phyloP scores from a whole-genome alignment of 30 jellyfish, hydroid and myxozoan genomes.

The Mastigias papua region DNA sequence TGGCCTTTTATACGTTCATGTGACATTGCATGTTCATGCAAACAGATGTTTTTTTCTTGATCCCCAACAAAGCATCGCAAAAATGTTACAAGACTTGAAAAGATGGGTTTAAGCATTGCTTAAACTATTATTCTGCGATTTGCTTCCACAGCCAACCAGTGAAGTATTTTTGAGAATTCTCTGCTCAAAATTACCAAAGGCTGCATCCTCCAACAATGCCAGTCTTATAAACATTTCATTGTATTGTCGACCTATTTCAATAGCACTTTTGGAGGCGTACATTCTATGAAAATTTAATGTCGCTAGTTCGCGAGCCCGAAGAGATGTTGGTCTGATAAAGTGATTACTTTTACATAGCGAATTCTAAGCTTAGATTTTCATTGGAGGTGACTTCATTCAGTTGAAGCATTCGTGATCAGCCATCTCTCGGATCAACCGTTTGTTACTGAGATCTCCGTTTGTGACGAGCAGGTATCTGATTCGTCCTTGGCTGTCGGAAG shows the following conservation, averaged over 20 bases:
- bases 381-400: not conserved
- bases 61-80: not conserved
- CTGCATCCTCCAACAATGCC: not conserved
- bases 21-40: no score
- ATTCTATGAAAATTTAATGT: conserved; percentile 7
- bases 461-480: not conserved
- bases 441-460: not conserved
- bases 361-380: not conserved
- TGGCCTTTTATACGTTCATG: no score
- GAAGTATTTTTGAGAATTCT: not conserved
- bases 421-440: not conserved
- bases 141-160: not conserved
- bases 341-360: conserved; percentile 6
- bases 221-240: no score
- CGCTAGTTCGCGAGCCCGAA: not conserved
- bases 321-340: not conserved
- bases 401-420: conserved; percentile 5
- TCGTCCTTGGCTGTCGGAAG: not conserved
- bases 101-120: not conserved
- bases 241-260: not conserved
- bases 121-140: not conserved
- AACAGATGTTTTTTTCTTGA: not conserved
- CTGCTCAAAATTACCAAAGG: not conserved
- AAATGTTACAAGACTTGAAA: not conserved
- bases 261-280: not conserved